Evolutionary conservation across 2,888 invertebrate genomes (phyloP), one percentile per base, ranked within the genome.

Genomic region (Theodoxus fluviatilis): DNA sequence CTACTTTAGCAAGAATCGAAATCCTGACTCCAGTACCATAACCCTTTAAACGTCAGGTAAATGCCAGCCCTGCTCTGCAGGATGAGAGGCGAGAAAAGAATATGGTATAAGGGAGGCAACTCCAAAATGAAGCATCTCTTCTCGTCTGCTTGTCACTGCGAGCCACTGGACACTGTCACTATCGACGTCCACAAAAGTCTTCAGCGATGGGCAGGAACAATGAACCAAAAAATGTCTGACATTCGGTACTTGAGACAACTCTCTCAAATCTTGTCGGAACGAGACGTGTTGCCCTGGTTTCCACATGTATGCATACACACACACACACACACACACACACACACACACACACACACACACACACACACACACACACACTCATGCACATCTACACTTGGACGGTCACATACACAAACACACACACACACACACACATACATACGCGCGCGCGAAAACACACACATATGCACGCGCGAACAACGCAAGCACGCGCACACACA

Each of bases 361-460:
- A 59, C 59, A 59, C 59, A 59, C 59, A 59, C 59, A 59, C 59
- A 59, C 59, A 59, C 59, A 59, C 33, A 31, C 33, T 3, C 31
- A 18, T 35, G n/a, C 59, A 12, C 31, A 18, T 18, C 2, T 35
- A 31, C 35, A 12, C 59, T 33, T 18, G 12, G 33, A 59, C 59
- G 2, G 33, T 15, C 31, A 31, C 59, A 31, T 35, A 31, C 59
- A 59, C 59, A 31, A 31, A 59, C 59, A 31, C 59, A 59, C 59
- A 12, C 59, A 59, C 33, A 59, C 59, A 31, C 31, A 59, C 31
- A 59, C 59, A 59, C 59, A 31, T 18, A 59, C 59, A 31, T 35
- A 59, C 33, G n/a, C 59, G 35, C 35, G n/a, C 59, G 35, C 31
- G 12, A 31, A 59, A 31, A 31, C 59, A 59, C 59, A 59, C 31